Base-by-base conservation (phyloP, 2,888 invertebrate genomes). In the Andrena haemorrhoa region DNA sequence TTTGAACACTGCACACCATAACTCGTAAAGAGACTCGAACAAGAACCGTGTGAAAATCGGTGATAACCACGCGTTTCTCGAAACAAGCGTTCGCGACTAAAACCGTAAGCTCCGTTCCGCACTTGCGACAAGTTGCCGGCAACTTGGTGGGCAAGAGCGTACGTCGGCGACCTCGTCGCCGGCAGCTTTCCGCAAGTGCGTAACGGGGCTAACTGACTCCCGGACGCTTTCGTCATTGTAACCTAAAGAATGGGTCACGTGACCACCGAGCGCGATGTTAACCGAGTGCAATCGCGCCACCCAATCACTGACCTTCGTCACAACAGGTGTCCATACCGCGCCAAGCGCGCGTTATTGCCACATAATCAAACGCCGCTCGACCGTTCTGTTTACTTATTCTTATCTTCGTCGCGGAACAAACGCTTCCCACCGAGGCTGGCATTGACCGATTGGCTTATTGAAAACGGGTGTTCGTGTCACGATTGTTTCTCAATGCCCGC, bases 291-390 rank as follows among this genome's bases (percentile, higher is more conserved):
- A 75, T 60, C 65, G 26, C 49, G 49, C 35, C 20, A 23, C 16
- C 49, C 56, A 60, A 51, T 58, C 68, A 47, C 23, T 23, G 26
- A 26, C 53, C 12, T 64, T 74, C 33, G 41, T 23, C 35, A 77
- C 49, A 69, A 75, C 78, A 79, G 75, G 77, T 78, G 77, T 47
- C 53, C 66, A 61, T 7, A 20, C 2, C n/a, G 2, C 41, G 3
- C 41, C 16, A 10, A 56, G 8, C 56, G 31, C 35, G 33, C 20
- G 23, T 64, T 58, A 74, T 47, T 47, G 49, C 31, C 2, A 23
- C 23, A 63, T 29, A 53, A 75, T 58, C 33, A 56, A 64, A 53
- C 29, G n/a, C 7, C 29, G 31, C 31, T n/a, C 12, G 23, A 33
- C 23, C 29, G 2, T n/a, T 60, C 49, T 31, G 41, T 10, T 10